Percentiles rank a stretch among this genome's conserved stretches.
Evolutionary conservation across 2,888 invertebrate genomes (phyloP).

Genomic region (Anoncus sp.): DNA sequence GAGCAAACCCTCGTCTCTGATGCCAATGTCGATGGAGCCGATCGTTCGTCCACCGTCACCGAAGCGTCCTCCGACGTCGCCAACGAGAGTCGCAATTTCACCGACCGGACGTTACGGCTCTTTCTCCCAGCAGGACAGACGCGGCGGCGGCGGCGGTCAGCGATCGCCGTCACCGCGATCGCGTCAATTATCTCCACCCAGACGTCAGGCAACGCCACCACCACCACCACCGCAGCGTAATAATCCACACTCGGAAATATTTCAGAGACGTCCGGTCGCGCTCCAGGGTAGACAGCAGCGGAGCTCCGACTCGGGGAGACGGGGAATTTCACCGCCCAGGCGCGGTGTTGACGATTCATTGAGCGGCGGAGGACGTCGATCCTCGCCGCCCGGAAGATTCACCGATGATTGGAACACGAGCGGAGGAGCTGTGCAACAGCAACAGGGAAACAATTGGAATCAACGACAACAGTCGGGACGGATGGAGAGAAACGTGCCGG

Average conservation of each 20-base stretch:
- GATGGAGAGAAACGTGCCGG: conserved; percentile 42
- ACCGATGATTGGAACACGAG: conserved; percentile 80
- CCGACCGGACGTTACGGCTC: conserved; percentile 47
- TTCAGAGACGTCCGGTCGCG: conserved; percentile 48
- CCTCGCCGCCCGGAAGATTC: conserved; percentile 68
- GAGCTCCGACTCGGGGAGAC: conserved; percentile 54
- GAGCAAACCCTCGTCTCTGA: neutral
- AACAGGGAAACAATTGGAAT: conserved; percentile 39
- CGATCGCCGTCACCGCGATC: too few relatives aligned
- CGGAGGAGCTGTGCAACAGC: conserved; percentile 73
- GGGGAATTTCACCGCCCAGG: conserved; percentile 61
- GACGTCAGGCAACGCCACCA: conserved; percentile 57
- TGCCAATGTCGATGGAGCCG: conserved; percentile 31
- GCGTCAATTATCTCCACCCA: conserved; percentile 40
- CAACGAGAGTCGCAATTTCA: conserved; percentile 52
- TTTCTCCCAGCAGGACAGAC: conserved; percentile 38
- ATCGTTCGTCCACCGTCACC: conserved; percentile 53
- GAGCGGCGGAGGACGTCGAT: conserved; percentile 36
- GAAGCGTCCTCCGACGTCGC: conserved; percentile 62
- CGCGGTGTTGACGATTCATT: conserved; percentile 66
- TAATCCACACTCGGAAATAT: conserved; percentile 51
- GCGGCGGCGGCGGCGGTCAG: too few relatives aligned
- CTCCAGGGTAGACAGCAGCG: conserved; percentile 44
- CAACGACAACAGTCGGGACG: conserved; percentile 21
- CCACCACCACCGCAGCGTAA: conserved; percentile 49